phyloP scores from a whole-genome alignment of 2,888 invertebrate species.

The Amblyjoppa fuscipennis region DNA sequence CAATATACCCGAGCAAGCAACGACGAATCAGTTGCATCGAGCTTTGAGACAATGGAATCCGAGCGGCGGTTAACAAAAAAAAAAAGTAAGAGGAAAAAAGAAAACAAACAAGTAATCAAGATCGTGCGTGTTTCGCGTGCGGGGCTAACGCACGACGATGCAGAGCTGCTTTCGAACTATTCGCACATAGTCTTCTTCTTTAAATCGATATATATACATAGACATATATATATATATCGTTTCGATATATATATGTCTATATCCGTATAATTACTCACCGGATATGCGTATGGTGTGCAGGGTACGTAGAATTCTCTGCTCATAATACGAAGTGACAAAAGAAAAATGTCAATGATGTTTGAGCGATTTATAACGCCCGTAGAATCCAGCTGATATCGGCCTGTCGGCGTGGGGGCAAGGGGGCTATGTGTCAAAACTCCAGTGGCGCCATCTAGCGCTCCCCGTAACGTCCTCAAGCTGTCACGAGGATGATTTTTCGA shows the following conservation, averaged over 20 bases:
- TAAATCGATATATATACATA: slow-evolving; percentile 40
- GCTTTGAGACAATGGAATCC: slow-evolving; percentile 45
- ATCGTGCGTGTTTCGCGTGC: slow-evolving; percentile 7
- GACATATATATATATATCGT: neutral
- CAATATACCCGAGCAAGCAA: slow-evolving; percentile 49
- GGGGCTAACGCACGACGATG: neutral
- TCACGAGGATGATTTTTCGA: slow-evolving; percentile 78
- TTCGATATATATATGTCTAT: neutral
- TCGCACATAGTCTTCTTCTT: neutral
- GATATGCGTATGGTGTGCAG: slow-evolving; percentile 84
- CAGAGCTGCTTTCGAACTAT: slow-evolving; percentile 7
- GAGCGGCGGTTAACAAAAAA: neutral
- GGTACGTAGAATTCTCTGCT: slow-evolving; percentile 84
- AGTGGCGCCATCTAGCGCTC: slow-evolving; percentile 82
- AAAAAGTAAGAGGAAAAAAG: slow-evolving; percentile 5
- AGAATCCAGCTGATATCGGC: slow-evolving; percentile 80
- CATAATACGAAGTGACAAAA: slow-evolving; percentile 77
- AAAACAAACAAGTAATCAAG: neutral
- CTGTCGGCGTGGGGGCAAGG: slow-evolving; percentile 29
- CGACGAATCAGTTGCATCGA: slow-evolving; percentile 39
- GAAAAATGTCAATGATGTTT: slow-evolving; percentile 47
- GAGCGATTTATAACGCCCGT: slow-evolving; percentile 67
- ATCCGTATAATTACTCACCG: slow-evolving; percentile 77
- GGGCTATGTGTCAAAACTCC: slow-evolving; percentile 81
- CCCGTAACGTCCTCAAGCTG: slow-evolving; percentile 77